Base-by-base conservation (phyloP, 2,888 invertebrate genomes). In the Nineta flava region DNA sequence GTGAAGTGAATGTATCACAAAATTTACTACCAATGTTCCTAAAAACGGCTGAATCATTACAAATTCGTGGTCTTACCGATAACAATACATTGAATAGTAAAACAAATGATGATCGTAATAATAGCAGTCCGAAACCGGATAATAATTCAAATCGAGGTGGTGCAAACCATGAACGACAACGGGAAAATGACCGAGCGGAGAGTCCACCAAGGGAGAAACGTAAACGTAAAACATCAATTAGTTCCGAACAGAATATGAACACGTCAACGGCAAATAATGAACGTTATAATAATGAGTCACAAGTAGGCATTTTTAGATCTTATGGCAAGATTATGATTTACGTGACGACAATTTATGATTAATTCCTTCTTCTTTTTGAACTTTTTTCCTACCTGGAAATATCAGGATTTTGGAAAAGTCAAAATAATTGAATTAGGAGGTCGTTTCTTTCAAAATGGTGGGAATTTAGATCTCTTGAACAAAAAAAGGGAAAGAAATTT, bases 1-100 rank as follows among this genome's bases (percentile, higher is more conserved):
- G 85, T 59, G 87, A 87, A 73, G 87, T 87, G 62, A 90, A 90
- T 72, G 87, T 91, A 68, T 88, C 87, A 65, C 90, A 91, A 74
- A 85, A 87, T 72, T 81, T 87, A 69, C 74, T 91, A 70, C 85
- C 87, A 62, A 84, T 84, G 79, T 87, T 91, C 76, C 78, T 91
- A 65, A 87, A 87, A 75, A 91, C 88, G 62, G 90, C 90, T 58
- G 90, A 90, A 73, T 87, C 88, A 60, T 77, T 91, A 71, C 88
- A 91, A 77, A 87, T 84, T 57, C 72, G 88, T 69, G 91, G 88
- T 63, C 78, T 91, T 65, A 87, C 88, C 62, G 88, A 90, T 73
- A 87, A 84, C 70, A 84, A 83, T 73, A 81, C 65, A 51, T 57
- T 74, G 62, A 71, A 72, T 62, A 66, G 65, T 59, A 69, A 68